A percentile compares a stretch with the other conserved stretches of the same genome.
Evolutionary conservation across 2,888 invertebrate genomes (phyloP).

Genomic region (Tiphia femorata): DNA sequence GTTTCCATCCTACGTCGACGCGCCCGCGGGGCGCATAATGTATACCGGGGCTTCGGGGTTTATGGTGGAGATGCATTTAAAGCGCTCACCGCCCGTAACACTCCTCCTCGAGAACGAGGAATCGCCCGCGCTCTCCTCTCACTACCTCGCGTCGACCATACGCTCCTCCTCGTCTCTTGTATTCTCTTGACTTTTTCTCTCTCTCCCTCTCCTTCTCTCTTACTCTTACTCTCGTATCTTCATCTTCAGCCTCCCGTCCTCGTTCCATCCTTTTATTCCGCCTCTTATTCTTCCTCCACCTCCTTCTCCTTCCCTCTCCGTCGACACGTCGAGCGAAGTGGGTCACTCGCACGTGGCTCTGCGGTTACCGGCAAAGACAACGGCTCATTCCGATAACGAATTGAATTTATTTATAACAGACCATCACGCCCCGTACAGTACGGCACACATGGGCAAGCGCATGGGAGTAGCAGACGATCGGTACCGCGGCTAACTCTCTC

Average conservation of each 20-base stretch:
- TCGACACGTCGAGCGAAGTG: constrained; percentile 35
- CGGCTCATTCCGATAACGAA: constrained; percentile 37
- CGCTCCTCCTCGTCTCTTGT: not conserved
- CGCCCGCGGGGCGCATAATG: too few species aligned
- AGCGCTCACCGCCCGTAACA: constrained; percentile 17
- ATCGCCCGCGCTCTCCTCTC: not conserved
- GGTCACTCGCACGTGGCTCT: constrained; percentile 44
- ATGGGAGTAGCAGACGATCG: too few species aligned
- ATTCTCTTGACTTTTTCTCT: constrained; percentile 3
- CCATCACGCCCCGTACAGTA: constrained; percentile 15
- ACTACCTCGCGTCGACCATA: not conserved
- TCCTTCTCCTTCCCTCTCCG: constrained; percentile 10
- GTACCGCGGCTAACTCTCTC: constrained; percentile 29
- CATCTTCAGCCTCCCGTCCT: not conserved
- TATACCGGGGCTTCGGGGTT: constrained; percentile 12
- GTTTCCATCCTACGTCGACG: constrained; percentile 18
- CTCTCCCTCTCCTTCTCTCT: constrained; percentile 6
- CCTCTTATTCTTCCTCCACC: not conserved
- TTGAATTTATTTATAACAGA: constrained; percentile 40
- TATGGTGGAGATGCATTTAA: constrained; percentile 31
- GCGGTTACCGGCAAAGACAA: constrained; percentile 36
- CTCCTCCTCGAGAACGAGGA: constrained; percentile 8
- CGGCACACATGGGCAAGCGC: too few species aligned
- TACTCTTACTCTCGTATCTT: constrained; percentile 1
- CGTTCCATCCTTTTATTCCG: not conserved